A percentile compares a stretch with the other conserved stretches of the same genome.
Evolutionary conservation across 2,888 invertebrate genomes (phyloP).

Genomic region (Limnephilus lunatus): DNA sequence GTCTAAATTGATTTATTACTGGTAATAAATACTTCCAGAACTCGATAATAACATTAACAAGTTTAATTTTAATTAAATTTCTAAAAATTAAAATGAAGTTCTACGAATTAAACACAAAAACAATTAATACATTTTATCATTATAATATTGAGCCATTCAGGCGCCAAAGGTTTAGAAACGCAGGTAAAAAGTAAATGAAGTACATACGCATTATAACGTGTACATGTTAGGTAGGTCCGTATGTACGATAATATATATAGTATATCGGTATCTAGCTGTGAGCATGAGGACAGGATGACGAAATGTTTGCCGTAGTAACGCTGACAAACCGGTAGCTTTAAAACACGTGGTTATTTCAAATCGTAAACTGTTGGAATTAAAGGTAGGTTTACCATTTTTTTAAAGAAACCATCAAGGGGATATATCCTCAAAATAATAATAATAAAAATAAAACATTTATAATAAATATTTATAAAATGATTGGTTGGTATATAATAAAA

Average conservation of each 20-base stretch:
- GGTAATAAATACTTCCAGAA: too few species aligned
- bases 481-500: too few species aligned
- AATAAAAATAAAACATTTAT: too few species aligned
- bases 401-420: too few species aligned
- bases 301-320: neutral
- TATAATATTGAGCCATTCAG: neutral
- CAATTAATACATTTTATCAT: too few species aligned
- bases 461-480: too few species aligned
- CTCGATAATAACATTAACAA: too few species aligned
- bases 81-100: too few species aligned
- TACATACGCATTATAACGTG: neutral
- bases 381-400: neutral
- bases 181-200: neutral
- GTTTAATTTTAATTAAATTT: too few species aligned
- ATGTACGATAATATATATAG: neutral
- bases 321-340: neutral
- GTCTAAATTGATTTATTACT: too few species aligned
- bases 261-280: neutral
- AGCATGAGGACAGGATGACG: neutral
- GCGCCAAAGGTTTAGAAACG: neutral
- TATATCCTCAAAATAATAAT: too few species aligned
- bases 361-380: neutral
- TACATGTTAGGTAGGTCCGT: neutral
- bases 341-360: slow-evolving; percentile 12
- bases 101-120: too few species aligned